These are phyloP conservation scores for Sebastiscus tertius DNA, from an alignment of 2,797 vertebrate species.

Conservation along the genomic window DNA sequence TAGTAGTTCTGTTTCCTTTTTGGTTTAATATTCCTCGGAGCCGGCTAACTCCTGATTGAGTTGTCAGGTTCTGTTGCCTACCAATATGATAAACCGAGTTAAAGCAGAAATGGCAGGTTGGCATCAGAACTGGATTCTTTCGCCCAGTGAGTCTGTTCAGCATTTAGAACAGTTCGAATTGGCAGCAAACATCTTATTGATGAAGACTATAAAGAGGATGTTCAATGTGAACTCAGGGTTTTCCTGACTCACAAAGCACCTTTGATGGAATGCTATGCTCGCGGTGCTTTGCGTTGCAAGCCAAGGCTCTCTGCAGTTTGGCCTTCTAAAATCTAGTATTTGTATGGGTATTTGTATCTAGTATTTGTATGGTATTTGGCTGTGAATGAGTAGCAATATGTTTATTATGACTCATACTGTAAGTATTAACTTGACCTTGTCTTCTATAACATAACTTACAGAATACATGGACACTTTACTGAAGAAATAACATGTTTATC, in stretches of 20 bases:
- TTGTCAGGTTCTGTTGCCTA: constrained; percentile 10
- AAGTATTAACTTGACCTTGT: background rate
- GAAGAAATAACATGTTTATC: background rate
- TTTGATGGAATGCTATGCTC: constrained; percentile 1
- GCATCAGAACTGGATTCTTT: constrained; percentile 15
- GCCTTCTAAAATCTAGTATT: background rate
- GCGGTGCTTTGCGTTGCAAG: background rate
- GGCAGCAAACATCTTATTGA: constrained; percentile 32
- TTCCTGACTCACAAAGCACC: constrained; percentile 40
- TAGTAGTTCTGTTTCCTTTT: background rate
- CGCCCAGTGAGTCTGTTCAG: constrained; percentile 17
- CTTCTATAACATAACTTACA: background rate
- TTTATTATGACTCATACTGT: background rate
- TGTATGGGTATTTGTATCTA: background rate
- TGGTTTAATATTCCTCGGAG: background rate
- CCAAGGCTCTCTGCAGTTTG: constrained; percentile 12
- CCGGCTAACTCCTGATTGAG: background rate
- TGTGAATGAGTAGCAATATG: background rate
- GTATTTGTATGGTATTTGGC: background rate
- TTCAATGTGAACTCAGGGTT: constrained; percentile 24
- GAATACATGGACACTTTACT: background rate
- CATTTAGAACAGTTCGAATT: constrained; percentile 35
- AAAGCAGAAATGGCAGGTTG: constrained; percentile 29
- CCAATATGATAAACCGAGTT: background rate
- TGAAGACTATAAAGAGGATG: constrained; percentile 36